Conservation (phyloP, 2,888 invertebrate genomes). For the Biston stratarius region DNA sequence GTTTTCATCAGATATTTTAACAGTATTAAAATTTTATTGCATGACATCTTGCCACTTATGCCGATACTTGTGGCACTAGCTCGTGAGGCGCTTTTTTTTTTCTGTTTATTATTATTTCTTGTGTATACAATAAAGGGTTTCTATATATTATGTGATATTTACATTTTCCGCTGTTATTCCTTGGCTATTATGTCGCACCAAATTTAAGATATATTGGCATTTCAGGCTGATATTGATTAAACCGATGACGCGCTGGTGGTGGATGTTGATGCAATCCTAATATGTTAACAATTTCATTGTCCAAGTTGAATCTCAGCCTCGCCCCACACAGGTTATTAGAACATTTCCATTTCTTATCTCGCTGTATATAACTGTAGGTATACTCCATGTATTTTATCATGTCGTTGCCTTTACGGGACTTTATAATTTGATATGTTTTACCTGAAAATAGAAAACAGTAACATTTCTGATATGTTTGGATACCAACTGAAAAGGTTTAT, state of each 20-base stretch:
- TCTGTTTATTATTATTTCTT: too few relatives aligned
- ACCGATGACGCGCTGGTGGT: not conserved
- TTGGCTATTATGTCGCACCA: not conserved
- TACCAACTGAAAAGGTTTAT: too few relatives aligned
- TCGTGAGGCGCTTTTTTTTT: too few relatives aligned
- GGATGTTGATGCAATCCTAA: not conserved
- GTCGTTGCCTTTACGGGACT: constrained; percentile 1
- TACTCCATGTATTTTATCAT: constrained; percentile 4
- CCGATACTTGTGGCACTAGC: too few relatives aligned
- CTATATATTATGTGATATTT: too few relatives aligned
- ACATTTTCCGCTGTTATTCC: too few relatives aligned
- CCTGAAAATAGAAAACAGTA: not conserved
- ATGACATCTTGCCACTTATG: too few relatives aligned
- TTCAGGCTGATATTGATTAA: not conserved
- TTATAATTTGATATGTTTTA: constrained; percentile 2
- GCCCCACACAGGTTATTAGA: not conserved
- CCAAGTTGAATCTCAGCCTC: not conserved
- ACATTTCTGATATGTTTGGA: not conserved
- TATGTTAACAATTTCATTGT: not conserved
- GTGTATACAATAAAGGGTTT: too few relatives aligned
- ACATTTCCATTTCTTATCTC: constrained; percentile 1
- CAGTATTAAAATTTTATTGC: too few relatives aligned
- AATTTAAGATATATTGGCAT: not conserved
- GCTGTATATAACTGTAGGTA: constrained; percentile 4
- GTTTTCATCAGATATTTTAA: too few relatives aligned